Base-by-base conservation (phyloP, 1,140 invertebrate species). In the Philotrypesis tridentata region DNA sequence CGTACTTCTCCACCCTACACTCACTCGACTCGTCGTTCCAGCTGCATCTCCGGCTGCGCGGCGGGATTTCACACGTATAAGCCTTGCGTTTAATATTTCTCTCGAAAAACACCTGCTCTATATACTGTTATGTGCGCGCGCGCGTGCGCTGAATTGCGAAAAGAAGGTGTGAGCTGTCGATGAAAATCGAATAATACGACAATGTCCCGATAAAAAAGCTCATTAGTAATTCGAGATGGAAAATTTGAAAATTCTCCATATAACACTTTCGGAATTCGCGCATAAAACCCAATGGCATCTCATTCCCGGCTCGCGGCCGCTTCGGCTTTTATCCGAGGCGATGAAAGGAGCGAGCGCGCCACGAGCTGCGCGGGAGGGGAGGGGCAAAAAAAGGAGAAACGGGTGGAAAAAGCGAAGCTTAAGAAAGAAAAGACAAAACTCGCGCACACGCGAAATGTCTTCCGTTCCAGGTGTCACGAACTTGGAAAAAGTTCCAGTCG, bases 401-500 rank as follows among this genome's bases (percentile, higher is more conserved):
- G 14, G 43, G n/a, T n/a, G 37, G 33, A 67, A 31, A 74, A 31
- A 70, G 48, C 27, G 48, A 76, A 81, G 27, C 63, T 74, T n/a
- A n/a, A 17, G 71, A 70, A 60, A 40, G 76, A 81, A 70, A 37
- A 70, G 63, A 68, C 72, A 76, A 68, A 70, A 68, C 63, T 74
- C 29, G 70, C 33, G 31, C 17, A 68, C 40, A 68, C 40, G 29
- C 33, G 48, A 75, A 75, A 81, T 61, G 75, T 70, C 61, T 70
- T 81, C 48, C 79, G 40, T 81, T 76, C 27, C 63, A 81, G 79
- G 60, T 80, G 33, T 81, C 79, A 60, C 79, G 31, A 76, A 29
- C 40, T 76, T 63, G 25, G 55, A 37, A 79, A 79, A 79, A 79
- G 78, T 79, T 79, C 48, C 14, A 61, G 40, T 25, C 14, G 27